Evolutionary conservation across 1,140 invertebrate species (phyloP).

Genomic region (Cyclargus thomasi): DNA sequence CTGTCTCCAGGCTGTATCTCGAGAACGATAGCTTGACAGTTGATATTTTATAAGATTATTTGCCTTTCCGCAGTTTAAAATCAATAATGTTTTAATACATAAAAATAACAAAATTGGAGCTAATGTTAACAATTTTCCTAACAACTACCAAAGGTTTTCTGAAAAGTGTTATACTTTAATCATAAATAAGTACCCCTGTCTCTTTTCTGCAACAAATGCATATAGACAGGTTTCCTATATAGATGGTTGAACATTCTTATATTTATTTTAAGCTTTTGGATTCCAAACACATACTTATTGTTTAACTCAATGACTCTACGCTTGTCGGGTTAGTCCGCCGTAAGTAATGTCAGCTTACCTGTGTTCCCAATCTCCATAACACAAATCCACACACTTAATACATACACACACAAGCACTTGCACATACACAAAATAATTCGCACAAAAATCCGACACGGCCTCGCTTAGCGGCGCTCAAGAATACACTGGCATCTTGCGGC

Average conservation of each 20-base stretch:
- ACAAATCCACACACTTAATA: not conserved
- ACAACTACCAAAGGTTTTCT: no score
- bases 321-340: no score
- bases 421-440: not conserved
- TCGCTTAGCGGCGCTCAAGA: not conserved
- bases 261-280: not conserved
- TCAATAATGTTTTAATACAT: no score
- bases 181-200: no score
- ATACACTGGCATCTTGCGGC: not conserved
- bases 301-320: not conserved
- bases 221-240: not conserved
- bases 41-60: no score
- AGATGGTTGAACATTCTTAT: no score
- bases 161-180: no score
- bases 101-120: no score
- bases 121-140: no score
- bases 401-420: not conserved
- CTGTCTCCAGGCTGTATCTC: no score
- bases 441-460: not conserved
- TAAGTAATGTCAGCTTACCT: not conserved
- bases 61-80: no score
- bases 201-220: not conserved
- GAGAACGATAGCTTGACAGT: no score
- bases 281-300: not conserved
- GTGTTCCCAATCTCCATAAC: not conserved